Evolutionary conservation across 1,140 invertebrate species (phyloP), one percentile per base, ranked within the genome.

Genomic region (Heliconius hewitsoni): DNA sequence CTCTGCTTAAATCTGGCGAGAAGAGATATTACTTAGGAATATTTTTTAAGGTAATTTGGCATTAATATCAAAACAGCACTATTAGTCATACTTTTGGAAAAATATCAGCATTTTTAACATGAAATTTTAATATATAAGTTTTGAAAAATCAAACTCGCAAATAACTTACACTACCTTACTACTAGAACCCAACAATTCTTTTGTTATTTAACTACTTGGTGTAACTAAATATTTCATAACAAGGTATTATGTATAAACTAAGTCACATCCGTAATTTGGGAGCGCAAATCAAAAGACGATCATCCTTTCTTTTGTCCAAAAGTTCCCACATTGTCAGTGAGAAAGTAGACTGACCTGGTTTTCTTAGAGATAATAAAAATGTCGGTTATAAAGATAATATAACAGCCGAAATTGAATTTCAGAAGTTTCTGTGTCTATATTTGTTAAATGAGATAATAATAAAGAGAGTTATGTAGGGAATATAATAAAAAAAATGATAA

Each of bases 11-110:
- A 90, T 96, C 98, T 37, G 98, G 97, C 27, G 97, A 98, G 87
- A 98, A 98, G 90, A 94, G 97, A 89, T 98, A 98, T 90, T 98
- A 98, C 91, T 95, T 98, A 81, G 97, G 97, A 89, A 98, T 98
- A 90, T 98, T 98, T 93, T 98, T 98, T 94, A 98, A 98, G 97
- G 97, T 98, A 96, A 95, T 16, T 30, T 30, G 3, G 4, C 3
- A 66, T 27, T 30, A n/a, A n/a, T 55, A 55, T 55, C 0, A 19
- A 8, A 55, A 46, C 42, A 16, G 16, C 13, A 13, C 42, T 46
- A 46, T 46, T 16, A 16, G 13, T 46, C 42, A 46, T 46, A 46
- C 13, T 46, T 46, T 46, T 16, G 42, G 42, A 46, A 13, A 16
- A 46, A 16, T 16, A 46, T 46, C 42, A 16, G 16, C 3, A 46